A percentile compares a stretch with the other conserved stretches of the same genome.
Evolutionary conservation across 1,140 invertebrate species (phyloP).

Genomic region (Drosophila simulans): DNA sequence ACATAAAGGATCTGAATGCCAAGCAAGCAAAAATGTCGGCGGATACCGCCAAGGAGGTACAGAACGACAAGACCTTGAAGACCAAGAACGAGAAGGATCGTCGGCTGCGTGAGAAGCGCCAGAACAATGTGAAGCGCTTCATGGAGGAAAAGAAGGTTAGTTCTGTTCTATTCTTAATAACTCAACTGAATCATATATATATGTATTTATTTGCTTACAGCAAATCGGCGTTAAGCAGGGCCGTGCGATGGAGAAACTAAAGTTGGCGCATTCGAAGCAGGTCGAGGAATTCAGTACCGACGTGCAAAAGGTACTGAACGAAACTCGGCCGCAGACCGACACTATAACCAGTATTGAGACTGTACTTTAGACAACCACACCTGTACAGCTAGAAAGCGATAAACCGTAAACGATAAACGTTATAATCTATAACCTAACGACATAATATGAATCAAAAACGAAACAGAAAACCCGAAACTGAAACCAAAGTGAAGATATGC

Average conservation of each 20-base stretch:
- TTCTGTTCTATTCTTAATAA: neutral
- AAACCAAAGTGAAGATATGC: constrained; percentile 24
- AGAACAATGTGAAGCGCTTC: constrained; percentile 99
- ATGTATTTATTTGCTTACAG: constrained; percentile 64
- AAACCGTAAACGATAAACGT: constrained; percentile 46
- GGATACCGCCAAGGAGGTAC: constrained; percentile 97
- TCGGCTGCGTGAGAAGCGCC: constrained; percentile 96
- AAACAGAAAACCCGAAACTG: constrained; percentile 2
- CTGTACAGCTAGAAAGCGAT: constrained; percentile 51
- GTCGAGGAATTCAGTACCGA: constrained; percentile 95
- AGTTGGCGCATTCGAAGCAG: constrained; percentile 96
- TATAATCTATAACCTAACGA: constrained; percentile 12
- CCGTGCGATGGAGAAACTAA: constrained; percentile 97
- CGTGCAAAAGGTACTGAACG: constrained; percentile 91
- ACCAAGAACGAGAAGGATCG: constrained; percentile 99
- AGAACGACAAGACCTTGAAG: constrained; percentile 97
- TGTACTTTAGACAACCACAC: constrained; percentile 77
- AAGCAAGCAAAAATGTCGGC: constrained; percentile 98
- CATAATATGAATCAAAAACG: constrained; percentile 9
- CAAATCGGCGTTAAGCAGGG: constrained; percentile 94
- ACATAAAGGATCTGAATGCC: constrained; percentile 98
- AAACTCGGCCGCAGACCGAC: constrained; percentile 70
- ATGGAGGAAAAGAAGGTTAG: constrained; percentile 97
- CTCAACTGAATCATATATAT: neutral
- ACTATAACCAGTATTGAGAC: constrained; percentile 84